Conservation (phyloP, 2,888 invertebrate species). For the Heliconius cydno region DNA sequence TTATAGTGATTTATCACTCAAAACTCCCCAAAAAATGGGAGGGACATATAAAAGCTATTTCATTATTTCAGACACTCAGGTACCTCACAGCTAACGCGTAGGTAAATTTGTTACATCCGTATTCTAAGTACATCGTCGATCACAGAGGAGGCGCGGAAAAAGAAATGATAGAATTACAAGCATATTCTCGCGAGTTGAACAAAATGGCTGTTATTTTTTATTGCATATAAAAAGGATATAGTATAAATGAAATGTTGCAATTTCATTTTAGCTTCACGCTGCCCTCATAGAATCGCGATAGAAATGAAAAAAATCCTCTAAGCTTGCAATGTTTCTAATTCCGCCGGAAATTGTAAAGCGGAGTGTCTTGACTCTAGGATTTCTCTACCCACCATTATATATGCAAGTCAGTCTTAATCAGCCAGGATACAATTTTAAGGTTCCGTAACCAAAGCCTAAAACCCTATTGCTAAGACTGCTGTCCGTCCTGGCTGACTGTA, state of each 20-base stretch:
- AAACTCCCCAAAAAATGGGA: background rate
- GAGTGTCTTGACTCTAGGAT: no score
- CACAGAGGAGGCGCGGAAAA: constrained; percentile 45
- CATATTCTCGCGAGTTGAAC: constrained; percentile 50
- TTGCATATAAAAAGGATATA: constrained; percentile 52
- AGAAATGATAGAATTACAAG: constrained; percentile 47
- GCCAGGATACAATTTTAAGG: no score
- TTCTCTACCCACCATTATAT: no score
- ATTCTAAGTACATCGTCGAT: constrained; percentile 48
- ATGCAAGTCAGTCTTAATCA: no score
- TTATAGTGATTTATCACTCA: background rate
- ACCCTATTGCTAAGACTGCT: no score
- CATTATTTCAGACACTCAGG: background rate
- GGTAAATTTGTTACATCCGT: constrained; percentile 42
- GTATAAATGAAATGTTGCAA: constrained; percentile 48
- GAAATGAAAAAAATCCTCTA: no score
- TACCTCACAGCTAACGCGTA: background rate
- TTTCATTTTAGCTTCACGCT: background rate
- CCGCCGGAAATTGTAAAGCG: no score
- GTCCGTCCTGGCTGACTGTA: no score
- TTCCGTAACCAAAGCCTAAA: no score
- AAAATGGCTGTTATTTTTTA: constrained; percentile 52
- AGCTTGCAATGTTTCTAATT: no score
- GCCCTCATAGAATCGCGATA: no score
- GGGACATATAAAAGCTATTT: background rate